phyloP scores from a whole-genome alignment of 2,888 invertebrate species.

The Crematogaster levior region DNA sequence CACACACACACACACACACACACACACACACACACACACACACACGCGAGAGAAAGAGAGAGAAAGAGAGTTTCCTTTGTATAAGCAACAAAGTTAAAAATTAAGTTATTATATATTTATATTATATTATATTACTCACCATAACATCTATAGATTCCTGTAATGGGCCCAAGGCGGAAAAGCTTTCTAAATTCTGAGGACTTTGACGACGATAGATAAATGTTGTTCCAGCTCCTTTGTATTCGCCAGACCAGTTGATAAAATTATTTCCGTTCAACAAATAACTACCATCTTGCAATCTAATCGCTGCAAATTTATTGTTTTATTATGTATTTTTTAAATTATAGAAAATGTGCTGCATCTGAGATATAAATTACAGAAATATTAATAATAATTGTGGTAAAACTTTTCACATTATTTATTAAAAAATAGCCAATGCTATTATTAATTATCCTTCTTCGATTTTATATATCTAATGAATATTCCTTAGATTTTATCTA shows the following conservation, averaged over 20 bases:
- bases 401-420: background rate
- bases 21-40: too few relatives aligned
- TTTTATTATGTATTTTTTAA: background rate
- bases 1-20: too few relatives aligned
- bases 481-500: too few relatives aligned
- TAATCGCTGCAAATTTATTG: constrained; percentile 89
- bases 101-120: too few relatives aligned
- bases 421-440: background rate
- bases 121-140: constrained; percentile 86
- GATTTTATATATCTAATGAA: too few relatives aligned
- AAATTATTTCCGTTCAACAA: constrained; percentile 94
- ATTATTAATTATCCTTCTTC: background rate
- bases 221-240: constrained; percentile 92
- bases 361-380: background rate
- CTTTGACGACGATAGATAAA: constrained; percentile 92
- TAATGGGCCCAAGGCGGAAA: constrained; percentile 92
- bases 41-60: too few relatives aligned
- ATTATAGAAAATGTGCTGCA: background rate
- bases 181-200: constrained; percentile 89
- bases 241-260: constrained; percentile 90
- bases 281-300: constrained; percentile 91
- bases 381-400: background rate
- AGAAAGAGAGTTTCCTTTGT: too few relatives aligned
- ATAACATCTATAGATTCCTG: constrained; percentile 92
- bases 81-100: too few relatives aligned